Evolutionary conservation across 1,140 invertebrate genomes (phyloP).

Genomic region (Caenorhabditis inopinata): DNA sequence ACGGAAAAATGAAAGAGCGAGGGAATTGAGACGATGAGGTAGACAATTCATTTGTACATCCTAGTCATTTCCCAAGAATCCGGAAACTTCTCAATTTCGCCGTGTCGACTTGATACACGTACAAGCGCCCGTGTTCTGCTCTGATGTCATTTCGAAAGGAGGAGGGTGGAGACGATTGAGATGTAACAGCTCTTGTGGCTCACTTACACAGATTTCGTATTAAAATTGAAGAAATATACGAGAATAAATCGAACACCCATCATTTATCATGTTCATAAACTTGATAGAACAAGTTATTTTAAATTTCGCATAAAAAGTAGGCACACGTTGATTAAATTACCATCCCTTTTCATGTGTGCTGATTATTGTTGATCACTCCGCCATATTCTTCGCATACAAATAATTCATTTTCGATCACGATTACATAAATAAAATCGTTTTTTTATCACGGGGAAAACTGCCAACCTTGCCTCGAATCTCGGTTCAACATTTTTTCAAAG

Average conservation of each 20-base stretch:
- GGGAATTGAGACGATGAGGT: neutral
- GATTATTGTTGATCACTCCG: too few relatives aligned
- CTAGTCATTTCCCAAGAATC: constrained; percentile 32
- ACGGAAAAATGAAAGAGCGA: neutral
- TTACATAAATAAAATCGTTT: too few relatives aligned
- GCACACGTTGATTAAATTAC: too few relatives aligned
- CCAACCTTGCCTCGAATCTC: too few relatives aligned
- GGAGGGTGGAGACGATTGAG: neutral
- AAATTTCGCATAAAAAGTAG: too few relatives aligned
- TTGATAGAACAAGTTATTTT: neutral
- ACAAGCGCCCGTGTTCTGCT: constrained; percentile 27
- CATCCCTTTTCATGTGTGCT: too few relatives aligned
- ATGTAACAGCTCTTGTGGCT: neutral
- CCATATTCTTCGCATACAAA: too few relatives aligned
- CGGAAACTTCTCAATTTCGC: constrained; percentile 18
- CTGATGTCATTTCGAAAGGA: constrained; percentile 25
- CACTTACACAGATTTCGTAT: neutral
- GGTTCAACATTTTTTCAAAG: too few relatives aligned
- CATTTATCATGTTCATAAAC: neutral
- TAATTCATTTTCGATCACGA: too few relatives aligned
- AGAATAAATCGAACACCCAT: neutral
- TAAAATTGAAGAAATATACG: constrained; percentile 2
- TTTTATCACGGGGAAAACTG: too few relatives aligned
- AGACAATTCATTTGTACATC: neutral
- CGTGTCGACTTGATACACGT: constrained; percentile 23